A percentile compares a stretch with the other conserved stretches of the same genome.
Conservation (phyloP, 2,888 invertebrate species). For the Ectemnius cavifrons region DNA sequence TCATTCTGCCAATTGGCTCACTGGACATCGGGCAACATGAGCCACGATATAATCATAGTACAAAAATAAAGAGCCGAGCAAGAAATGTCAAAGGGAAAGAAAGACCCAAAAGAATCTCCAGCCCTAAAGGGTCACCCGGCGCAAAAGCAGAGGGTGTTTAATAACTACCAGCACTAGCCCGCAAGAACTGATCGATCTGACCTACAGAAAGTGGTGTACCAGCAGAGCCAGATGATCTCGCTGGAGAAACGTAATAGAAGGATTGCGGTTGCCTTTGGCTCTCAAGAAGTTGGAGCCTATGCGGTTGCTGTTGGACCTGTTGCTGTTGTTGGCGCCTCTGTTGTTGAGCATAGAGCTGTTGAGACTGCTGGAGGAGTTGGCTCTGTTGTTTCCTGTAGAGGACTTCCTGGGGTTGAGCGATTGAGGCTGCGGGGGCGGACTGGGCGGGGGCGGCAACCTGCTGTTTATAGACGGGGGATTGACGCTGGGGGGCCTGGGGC, state of each 20-base stretch:
- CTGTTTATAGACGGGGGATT: constrained; percentile 65
- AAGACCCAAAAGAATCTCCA: too few species aligned
- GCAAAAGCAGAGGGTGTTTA: constrained; percentile 28
- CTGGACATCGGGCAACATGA: too few species aligned
- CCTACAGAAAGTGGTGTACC: constrained; percentile 80
- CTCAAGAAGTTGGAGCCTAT: constrained; percentile 76
- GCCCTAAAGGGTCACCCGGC: background rate
- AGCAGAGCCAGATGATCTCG: constrained; percentile 76
- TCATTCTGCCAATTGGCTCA: too few species aligned
- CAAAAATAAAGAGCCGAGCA: background rate
- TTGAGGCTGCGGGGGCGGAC: constrained; percentile 72
- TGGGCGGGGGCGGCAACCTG: constrained; percentile 65
- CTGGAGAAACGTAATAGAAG: constrained; percentile 76
- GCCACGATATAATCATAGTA: too few species aligned
- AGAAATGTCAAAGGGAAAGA: background rate
- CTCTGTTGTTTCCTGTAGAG: constrained; percentile 82
- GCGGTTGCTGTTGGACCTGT: constrained; percentile 79
- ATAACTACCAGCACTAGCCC: constrained; percentile 75
- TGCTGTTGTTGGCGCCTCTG: constrained; percentile 84
- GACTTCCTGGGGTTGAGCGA: constrained; percentile 71
- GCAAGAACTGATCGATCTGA: constrained; percentile 89
- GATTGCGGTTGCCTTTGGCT: constrained; percentile 73
- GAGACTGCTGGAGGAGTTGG: constrained; percentile 82
- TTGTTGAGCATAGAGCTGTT: constrained; percentile 83
- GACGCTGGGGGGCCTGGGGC: constrained; percentile 63